A percentile compares a stretch with the other conserved stretches of the same genome.
These are phyloP conservation scores for Rallus limicola DNA, from an alignment of 2,113 vertebrate species.

Conservation along the genomic window DNA sequence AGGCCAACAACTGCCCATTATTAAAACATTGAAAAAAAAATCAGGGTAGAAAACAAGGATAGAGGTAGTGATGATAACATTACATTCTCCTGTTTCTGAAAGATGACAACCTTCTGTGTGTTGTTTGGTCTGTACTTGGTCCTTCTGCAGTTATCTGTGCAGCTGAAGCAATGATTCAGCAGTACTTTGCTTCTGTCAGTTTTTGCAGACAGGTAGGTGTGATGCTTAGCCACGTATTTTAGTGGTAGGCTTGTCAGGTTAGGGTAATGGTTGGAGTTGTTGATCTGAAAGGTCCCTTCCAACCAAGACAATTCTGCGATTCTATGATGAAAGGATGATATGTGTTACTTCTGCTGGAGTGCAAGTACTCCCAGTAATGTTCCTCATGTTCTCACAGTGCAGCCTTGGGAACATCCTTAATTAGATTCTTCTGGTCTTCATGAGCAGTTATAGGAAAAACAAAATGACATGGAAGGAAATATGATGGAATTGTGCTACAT, in stretches of 20 bases:
- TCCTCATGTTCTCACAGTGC: not conserved
- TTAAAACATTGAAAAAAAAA: not conserved
- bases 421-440: not conserved
- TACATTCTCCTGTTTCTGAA: not conserved
- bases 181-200: not conserved
- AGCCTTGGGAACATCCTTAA: not conserved
- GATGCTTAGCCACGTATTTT: too few species aligned
- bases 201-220: not conserved
- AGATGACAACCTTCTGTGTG: not conserved
- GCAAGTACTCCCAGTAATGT: not conserved
- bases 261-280: too few species aligned
- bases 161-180: not conserved
- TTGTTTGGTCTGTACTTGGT: not conserved
- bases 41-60: not conserved
- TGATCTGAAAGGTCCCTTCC: too few species aligned
- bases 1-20: not conserved
- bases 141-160: not conserved
- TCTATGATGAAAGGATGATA: not conserved
- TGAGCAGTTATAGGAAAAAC: not conserved
- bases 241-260: too few species aligned
- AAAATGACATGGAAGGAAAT: not conserved
- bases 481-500: not conserved
- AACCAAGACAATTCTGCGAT: too few species aligned
- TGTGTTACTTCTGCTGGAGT: not conserved
- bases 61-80: not conserved